phyloP scores from a whole-genome alignment of 2,113 vertebrate genomes.

The Takifugu flavidus region DNA sequence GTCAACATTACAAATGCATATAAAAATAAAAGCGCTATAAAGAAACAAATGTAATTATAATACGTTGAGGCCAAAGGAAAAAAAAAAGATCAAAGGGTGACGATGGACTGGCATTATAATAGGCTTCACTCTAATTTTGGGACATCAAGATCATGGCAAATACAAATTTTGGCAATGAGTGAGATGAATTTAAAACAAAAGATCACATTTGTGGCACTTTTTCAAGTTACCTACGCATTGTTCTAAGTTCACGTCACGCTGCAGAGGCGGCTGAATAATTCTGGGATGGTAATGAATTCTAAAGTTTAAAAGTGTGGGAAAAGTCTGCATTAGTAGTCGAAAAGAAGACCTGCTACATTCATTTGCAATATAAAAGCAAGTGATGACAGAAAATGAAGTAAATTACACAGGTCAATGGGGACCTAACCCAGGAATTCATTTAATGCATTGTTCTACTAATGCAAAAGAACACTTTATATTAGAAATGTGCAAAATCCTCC shows the following conservation, averaged over 20 bases:
- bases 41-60: constrained; percentile 1
- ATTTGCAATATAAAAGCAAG: constrained; percentile 22
- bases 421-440: constrained; percentile 8
- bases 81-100: background rate
- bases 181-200: constrained; percentile 28
- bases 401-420: constrained; percentile 30
- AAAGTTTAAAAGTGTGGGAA: background rate
- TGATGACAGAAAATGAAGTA: constrained; percentile 12
- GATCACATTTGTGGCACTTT: constrained; percentile 39
- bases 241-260: constrained; percentile 8
- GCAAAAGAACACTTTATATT: constrained; percentile 41
- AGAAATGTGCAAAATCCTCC: constrained; percentile 49
- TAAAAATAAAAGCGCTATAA: constrained; percentile 27
- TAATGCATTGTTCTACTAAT: constrained; percentile 25
- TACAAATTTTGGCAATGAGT: constrained; percentile 50
- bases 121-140: constrained; percentile 32
- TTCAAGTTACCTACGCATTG: constrained; percentile 4
- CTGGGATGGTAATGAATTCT: background rate
- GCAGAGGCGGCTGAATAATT: constrained; percentile 1
- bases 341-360: constrained; percentile 43
- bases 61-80: background rate
- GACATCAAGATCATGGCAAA: constrained; percentile 14
- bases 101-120: constrained; percentile 15
- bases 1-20: constrained; percentile 41
- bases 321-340: constrained; percentile 5